phyloP scores from a whole-genome alignment of 2,888 invertebrate genomes.

The Idaea dimidiata region DNA sequence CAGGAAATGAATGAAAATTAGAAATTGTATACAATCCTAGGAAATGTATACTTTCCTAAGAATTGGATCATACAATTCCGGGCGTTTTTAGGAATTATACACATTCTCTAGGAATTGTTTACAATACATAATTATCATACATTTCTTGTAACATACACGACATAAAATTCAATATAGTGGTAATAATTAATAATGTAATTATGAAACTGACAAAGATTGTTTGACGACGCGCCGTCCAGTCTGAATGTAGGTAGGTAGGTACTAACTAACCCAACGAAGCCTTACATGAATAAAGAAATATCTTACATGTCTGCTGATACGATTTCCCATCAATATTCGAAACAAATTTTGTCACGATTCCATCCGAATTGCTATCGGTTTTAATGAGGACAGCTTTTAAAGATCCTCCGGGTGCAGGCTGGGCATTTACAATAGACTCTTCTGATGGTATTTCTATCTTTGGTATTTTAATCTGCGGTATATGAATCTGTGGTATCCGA shows the following conservation, averaged over 20 bases:
- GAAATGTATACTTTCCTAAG: too few relatives aligned
- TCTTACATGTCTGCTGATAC: slow-evolving; percentile 14
- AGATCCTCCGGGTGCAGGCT: neutral
- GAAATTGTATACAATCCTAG: too few relatives aligned
- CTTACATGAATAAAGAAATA: slow-evolving; percentile 4
- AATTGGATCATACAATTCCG: too few relatives aligned
- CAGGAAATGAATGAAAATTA: too few relatives aligned
- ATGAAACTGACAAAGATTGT: too few relatives aligned
- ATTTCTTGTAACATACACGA: too few relatives aligned
- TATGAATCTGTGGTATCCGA: slow-evolving; percentile 10
- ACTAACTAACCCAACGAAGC: too few relatives aligned
- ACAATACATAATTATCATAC: too few relatives aligned
- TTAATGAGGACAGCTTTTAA: neutral
- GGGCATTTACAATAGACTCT: neutral
- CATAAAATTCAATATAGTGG: too few relatives aligned
- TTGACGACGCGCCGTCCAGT: neutral
- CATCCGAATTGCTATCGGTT: neutral
- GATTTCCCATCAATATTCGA: slow-evolving; percentile 17
- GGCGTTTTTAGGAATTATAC: too few relatives aligned
- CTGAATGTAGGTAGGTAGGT: neutral
- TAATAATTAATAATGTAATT: too few relatives aligned
- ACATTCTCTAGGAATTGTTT: too few relatives aligned
- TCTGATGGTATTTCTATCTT: slow-evolving; percentile 6
- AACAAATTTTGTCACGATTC: neutral
- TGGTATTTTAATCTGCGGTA: slow-evolving; percentile 5